Evolutionary conservation across 2,888 invertebrate species (phyloP), one percentile per base, ranked within the genome.

Genomic region (Drosophila mulleri): DNA sequence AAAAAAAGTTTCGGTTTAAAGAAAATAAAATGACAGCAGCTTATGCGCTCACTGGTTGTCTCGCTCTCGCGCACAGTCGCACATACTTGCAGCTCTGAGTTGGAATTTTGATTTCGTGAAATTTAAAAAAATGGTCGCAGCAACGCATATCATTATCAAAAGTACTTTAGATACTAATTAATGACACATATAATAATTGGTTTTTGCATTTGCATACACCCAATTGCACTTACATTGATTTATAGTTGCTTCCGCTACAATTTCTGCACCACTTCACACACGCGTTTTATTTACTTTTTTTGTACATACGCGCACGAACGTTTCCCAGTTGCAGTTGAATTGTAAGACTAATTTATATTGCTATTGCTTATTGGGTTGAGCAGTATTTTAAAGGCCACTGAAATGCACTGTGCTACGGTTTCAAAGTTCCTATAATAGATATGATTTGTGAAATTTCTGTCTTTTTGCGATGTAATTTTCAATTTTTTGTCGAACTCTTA

Each of bases 61-160:
- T 72, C 90, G 59, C 80, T 84, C 70, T 59, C 54, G 58, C 73
- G 23, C 65, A n/a, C 64, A 56, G 52, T 56, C 70, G 65, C 72
- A 71, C 61, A 78, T 70, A 66, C 47, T 70, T 78, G 72, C 84
- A 80, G 63, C 72, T 80, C 83, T 72, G 83, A 89, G 84, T 89
- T 89, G 84, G 90, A 85, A 85, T 85, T 90, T 85, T 75, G 86
- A 88, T 88, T 85, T 85, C 75, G 73, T 88, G 80, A 89, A 85
- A 89, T 84, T 90, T 85, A 85, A 88, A 74, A 90, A 85, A 89
- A 85, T 85, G 84, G 84, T 84, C 86, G 90, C 72, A 75, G 88
- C 72, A 75, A 32, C 80, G 84, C 89, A 85, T 85, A 85, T 85
- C 89, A 85, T 85, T 85, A 85, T 77, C 75, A 68, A 63, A 35